These are phyloP conservation scores for Speoplatyrhinus poulsoni DNA, from an alignment of 2,113 vertebrate species.

Conservation along the genomic window DNA sequence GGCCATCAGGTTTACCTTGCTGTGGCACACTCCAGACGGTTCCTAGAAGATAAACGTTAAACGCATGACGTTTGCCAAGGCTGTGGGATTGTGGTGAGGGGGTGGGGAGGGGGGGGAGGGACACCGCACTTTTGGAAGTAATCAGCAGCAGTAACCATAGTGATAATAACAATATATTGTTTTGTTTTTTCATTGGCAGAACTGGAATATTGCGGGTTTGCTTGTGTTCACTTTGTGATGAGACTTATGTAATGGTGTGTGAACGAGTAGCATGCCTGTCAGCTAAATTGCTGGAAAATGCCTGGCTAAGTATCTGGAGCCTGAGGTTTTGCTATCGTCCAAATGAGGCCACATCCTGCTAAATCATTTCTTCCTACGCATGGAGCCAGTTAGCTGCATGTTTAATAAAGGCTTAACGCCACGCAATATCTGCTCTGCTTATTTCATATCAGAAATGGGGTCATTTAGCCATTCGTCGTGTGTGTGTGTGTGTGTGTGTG, in stretches of 20 bases:
- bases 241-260: constrained; percentile 1
- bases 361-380: constrained; percentile 10
- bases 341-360: constrained; percentile 36
- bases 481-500: too few relatives aligned
- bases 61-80: too few relatives aligned
- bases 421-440: neutral
- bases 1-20: too few relatives aligned
- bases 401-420: too few relatives aligned
- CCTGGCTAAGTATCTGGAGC: constrained; percentile 10
- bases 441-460: too few relatives aligned
- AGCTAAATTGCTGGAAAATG: constrained; percentile 41
- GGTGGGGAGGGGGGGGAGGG: neutral
- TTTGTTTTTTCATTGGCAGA: constrained; percentile 37
- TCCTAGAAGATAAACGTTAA: neutral
- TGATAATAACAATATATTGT: constrained; percentile 23
- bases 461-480: too few relatives aligned
- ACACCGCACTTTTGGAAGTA: constrained; percentile 25
- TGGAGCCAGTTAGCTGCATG: neutral
- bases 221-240: neutral
- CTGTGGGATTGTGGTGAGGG: neutral
- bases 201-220: constrained; percentile 6
- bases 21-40: neutral
- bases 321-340: constrained; percentile 27
- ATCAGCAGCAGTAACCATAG: constrained; percentile 15
- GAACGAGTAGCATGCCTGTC: constrained; percentile 24